Percentiles rank a stretch among this genome's conserved stretches.
phyloP scores from a whole-genome alignment of 2,797 vertebrate genomes.

The Threskiornis aethiopicus region DNA sequence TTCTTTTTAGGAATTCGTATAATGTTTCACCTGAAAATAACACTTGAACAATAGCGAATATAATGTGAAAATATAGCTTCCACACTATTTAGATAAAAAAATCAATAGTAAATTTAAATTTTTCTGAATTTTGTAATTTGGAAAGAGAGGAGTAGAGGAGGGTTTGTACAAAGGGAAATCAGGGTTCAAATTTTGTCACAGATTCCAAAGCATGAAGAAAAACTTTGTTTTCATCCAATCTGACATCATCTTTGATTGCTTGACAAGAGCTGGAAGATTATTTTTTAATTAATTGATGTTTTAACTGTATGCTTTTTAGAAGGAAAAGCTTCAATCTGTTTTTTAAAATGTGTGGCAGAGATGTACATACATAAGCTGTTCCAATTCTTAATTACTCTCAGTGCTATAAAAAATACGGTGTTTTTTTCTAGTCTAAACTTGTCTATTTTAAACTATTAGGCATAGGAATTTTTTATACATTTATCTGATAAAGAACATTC shows the following conservation, averaged over 20 bases:
- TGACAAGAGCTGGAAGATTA: neutral
- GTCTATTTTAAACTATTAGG: neutral
- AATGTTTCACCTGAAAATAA: neutral
- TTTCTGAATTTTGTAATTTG: neutral
- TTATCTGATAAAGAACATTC: neutral
- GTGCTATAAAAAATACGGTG: neutral
- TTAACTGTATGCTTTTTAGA: neutral
- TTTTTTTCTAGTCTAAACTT: neutral
- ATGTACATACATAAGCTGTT: neutral
- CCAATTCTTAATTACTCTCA: slow-evolving; percentile 7
- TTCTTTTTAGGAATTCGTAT: neutral
- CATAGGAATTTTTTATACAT: neutral
- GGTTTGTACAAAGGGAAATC: neutral
- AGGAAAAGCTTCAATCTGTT: slow-evolving; percentile 15
- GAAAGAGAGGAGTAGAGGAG: neutral
- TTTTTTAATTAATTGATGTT: neutral
- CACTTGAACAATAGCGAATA: neutral
- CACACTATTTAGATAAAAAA: neutral
- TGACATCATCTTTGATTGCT: neutral
- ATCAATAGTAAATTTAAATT: neutral
- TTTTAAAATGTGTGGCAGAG: slow-evolving; percentile 7
- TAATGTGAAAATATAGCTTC: neutral
- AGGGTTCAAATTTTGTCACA: neutral
- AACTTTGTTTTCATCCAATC: neutral
- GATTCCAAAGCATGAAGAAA: neutral